These are phyloP conservation scores for Therioaphis trifolii DNA, from an alignment of 2,888 invertebrate species.

Conservation along the genomic window DNA sequence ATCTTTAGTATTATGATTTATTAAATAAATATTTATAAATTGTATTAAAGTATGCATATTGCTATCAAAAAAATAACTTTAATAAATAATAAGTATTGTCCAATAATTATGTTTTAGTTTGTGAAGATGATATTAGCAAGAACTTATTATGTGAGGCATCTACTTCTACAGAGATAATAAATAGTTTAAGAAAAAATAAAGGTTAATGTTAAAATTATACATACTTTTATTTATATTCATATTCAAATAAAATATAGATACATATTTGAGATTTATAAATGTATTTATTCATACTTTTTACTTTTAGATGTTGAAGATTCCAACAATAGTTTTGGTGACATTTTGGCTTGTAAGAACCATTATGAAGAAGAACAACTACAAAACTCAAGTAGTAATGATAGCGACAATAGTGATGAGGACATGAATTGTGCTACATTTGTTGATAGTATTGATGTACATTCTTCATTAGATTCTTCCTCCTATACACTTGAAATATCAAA, in stretches of 20 bases:
- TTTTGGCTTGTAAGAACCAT: not conserved
- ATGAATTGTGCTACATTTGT: conserved; percentile 2
- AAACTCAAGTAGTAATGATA: conserved; percentile 20
- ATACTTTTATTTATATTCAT: too few species aligned
- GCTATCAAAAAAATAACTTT: conserved; percentile 1
- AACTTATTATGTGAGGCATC: conserved; percentile 4
- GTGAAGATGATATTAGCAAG: conserved; percentile 13
- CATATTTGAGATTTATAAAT: conserved; percentile 3
- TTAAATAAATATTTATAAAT: too few species aligned
- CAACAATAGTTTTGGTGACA: not conserved
- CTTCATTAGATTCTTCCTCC: not conserved
- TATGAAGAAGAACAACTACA: conserved; percentile 26
- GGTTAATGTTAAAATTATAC: too few species aligned
- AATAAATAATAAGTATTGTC: not conserved
- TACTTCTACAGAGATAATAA: conserved; percentile 56
- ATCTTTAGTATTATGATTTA: too few species aligned
- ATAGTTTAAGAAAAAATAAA: too few species aligned
- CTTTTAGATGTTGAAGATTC: conserved; percentile 11
- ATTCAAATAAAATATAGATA: too few species aligned
- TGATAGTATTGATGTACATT: not conserved
- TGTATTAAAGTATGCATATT: not conserved
- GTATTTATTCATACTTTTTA: not conserved
- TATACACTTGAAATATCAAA: conserved; percentile 21
- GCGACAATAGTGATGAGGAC: not conserved
- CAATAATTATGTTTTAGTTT: conserved; percentile 8